Evolutionary conservation across 2,113 vertebrate species (phyloP).

Genomic region (Callorhinus ursinus): DNA sequence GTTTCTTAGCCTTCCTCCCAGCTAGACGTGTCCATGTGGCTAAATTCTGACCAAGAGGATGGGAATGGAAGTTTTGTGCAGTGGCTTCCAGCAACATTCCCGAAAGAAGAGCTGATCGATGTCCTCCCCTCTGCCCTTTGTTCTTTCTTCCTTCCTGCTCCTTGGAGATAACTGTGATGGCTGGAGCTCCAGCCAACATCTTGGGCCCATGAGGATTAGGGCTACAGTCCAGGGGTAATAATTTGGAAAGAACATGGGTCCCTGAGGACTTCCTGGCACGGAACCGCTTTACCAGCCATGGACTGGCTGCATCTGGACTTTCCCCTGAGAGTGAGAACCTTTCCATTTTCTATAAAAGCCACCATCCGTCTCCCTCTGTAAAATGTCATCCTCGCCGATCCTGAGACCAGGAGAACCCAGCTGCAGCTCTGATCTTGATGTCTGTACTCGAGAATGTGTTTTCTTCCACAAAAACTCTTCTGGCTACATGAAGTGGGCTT

Average conservation of each 20-base stretch:
- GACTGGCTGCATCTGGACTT: background rate
- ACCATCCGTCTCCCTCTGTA: background rate
- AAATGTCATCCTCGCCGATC: background rate
- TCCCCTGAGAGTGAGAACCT: background rate
- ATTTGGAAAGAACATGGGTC: background rate
- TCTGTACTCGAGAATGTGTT: background rate
- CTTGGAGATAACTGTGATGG: background rate
- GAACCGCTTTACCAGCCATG: background rate
- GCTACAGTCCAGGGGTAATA: background rate
- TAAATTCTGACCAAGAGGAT: background rate
- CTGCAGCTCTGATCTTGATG: background rate
- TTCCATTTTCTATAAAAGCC: background rate
- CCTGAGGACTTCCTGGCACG: background rate
- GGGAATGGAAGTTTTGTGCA: background rate
- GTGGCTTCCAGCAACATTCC: background rate
- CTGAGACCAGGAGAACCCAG: fast-evolving
- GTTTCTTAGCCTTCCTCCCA: background rate
- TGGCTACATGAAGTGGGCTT: background rate
- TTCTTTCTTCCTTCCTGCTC: background rate
- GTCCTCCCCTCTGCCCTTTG: background rate
- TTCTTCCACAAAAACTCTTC: background rate
- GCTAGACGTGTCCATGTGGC: background rate
- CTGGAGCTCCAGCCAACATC: background rate
- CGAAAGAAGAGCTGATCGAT: background rate
- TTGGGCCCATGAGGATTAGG: background rate